phyloP scores from a whole-genome alignment of 2,888 invertebrate species.

The Megaustenia siamemsis region DNA sequence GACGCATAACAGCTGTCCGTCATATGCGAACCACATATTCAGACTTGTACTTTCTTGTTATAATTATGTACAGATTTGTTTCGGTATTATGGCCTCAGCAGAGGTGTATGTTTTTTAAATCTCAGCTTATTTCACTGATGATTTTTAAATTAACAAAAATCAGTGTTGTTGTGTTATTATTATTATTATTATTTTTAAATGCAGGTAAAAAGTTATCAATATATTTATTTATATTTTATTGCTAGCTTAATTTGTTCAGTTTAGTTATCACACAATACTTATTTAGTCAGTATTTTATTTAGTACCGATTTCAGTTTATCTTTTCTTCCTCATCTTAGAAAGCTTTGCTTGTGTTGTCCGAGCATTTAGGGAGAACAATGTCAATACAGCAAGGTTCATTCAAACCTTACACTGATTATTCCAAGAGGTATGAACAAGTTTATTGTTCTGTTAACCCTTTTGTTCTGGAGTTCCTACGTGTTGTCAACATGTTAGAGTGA shows the following conservation, averaged over 20 bases:
- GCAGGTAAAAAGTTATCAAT: neutral
- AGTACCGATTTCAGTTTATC: neutral
- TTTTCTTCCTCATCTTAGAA: neutral
- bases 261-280: neutral
- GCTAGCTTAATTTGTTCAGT: too few species aligned
- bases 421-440: neutral
- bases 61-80: too few species aligned
- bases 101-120: neutral
- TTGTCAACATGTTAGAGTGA: conserved; percentile 38
- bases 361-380: neutral
- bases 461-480: conserved; percentile 10
- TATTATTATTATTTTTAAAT: neutral
- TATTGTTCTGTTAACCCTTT: too few species aligned
- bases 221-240: neutral
- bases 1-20: too few species aligned
- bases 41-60: too few species aligned
- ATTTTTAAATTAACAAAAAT: neutral
- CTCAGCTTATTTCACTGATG: neutral
- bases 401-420: neutral
- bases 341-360: neutral
- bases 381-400: neutral
- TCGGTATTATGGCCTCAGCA: too few species aligned
- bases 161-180: neutral
- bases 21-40: too few species aligned
- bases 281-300: neutral